Percentiles rank a stretch among this genome's conserved stretches.
Conservation (phyloP, 92 coral and sea anemone species). For the Paramuricea clavata region DNA sequence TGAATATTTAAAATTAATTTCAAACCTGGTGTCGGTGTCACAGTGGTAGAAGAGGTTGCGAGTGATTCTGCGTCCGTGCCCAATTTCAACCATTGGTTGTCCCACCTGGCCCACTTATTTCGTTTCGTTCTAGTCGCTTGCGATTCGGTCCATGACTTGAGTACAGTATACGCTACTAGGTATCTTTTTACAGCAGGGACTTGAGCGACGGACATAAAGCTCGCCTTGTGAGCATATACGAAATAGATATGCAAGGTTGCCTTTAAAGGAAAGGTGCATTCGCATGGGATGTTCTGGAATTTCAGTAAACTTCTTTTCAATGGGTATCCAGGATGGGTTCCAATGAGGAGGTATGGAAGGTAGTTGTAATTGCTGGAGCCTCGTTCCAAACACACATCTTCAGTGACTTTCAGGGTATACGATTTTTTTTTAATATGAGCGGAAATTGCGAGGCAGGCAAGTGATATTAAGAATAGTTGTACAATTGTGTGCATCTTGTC, state of each 20-base stretch:
- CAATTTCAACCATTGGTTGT: background rate
- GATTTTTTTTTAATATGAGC: background rate
- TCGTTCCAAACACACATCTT: constrained; percentile 70
- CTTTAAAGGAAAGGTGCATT: background rate
- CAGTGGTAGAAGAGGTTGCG: background rate
- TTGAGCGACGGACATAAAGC: constrained; percentile 6
- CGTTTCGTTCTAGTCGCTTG: constrained; percentile 70
- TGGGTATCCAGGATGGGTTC: constrained; percentile 60
- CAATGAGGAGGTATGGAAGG: constrained; percentile 64
- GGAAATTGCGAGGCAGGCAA: no score
- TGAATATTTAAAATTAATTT: no score
- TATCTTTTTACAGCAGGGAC: constrained; percentile 68
- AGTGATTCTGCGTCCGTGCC: constrained; percentile 9
- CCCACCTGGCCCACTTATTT: background rate
- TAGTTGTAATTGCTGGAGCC: constrained; percentile 53
- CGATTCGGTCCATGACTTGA: constrained; percentile 72
- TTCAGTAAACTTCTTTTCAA: constrained; percentile 40
- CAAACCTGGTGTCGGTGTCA: background rate
- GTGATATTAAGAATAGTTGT: no score
- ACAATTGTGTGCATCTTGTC: no score
- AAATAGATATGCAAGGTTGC: constrained; percentile 35
- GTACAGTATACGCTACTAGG: constrained; percentile 65
- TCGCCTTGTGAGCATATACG: constrained; percentile 73
- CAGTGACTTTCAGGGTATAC: constrained; percentile 57
- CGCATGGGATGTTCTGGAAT: constrained; percentile 65